phyloP scores from a whole-genome alignment of 2,797 vertebrate species.

The Sternarchorhynchus goeldii region DNA sequence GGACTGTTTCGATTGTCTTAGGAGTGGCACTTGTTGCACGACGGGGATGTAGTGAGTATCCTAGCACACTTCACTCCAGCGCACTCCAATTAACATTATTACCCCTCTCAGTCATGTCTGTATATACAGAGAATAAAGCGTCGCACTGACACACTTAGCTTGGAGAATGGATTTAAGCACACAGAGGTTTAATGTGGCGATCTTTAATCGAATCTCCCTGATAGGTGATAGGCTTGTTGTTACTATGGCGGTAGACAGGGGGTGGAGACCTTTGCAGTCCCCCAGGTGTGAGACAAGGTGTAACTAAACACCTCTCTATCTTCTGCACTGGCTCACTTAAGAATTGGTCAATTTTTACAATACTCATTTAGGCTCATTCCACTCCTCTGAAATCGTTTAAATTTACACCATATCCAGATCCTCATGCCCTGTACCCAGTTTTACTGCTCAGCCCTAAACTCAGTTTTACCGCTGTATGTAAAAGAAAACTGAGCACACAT shows the following conservation, averaged over 20 bases:
- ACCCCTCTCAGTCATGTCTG: background rate
- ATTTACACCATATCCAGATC: too few relatives aligned
- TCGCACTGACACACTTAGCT: constrained; percentile 10
- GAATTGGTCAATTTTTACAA: too few relatives aligned
- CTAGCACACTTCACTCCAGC: constrained; percentile 11
- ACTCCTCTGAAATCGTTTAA: too few relatives aligned
- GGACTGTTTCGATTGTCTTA: constrained; percentile 13
- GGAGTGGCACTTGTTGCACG: constrained; percentile 10
- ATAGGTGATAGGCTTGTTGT: background rate
- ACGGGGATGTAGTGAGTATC: constrained; percentile 1
- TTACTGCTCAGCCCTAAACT: constrained; percentile 1
- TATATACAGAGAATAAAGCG: constrained; percentile 2
- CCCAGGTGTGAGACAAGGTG: too few relatives aligned
- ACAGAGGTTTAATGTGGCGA: background rate
- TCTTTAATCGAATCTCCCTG: background rate
- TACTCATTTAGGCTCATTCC: too few relatives aligned
- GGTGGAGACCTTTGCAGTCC: background rate
- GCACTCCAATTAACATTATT: constrained; percentile 29
- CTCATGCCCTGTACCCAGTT: background rate
- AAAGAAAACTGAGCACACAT: constrained; percentile 35
- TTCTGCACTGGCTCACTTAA: too few relatives aligned
- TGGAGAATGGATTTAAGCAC: background rate
- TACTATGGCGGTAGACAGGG: background rate
- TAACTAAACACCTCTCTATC: too few relatives aligned
- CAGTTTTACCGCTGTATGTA: constrained; percentile 32